Evolutionary conservation across 2,113 vertebrate species (phyloP).

Genomic region (Origma solitaria): DNA sequence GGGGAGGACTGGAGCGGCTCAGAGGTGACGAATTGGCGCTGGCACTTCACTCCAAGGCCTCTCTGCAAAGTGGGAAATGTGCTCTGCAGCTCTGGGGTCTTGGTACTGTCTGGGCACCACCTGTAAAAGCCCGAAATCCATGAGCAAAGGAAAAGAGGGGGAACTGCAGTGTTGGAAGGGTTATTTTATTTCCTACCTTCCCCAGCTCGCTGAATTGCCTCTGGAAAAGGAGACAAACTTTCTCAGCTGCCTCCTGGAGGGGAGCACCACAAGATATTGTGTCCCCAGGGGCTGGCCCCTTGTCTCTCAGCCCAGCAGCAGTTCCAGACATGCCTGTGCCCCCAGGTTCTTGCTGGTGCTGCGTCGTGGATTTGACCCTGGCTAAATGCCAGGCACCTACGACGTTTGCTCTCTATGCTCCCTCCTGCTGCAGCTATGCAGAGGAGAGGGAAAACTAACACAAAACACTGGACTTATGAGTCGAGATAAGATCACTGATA

Average conservation of each 20-base stretch:
- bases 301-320: neutral
- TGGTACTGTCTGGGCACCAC: neutral
- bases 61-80: neutral
- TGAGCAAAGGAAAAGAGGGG: neutral
- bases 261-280: neutral
- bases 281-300: neutral
- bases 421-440: too few species aligned
- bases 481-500: too few species aligned
- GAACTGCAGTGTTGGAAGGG: neutral
- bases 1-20: neutral
- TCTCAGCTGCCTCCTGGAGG: neutral
- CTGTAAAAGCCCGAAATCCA: neutral
- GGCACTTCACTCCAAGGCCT: neutral
- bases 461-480: too few species aligned
- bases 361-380: too few species aligned
- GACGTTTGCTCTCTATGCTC: too few species aligned
- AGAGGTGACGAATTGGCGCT: neutral
- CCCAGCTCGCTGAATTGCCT: neutral
- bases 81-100: neutral
- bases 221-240: neutral
- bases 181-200: neutral
- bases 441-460: too few species aligned
- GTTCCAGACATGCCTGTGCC: accelerated
- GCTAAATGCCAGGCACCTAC: too few species aligned
- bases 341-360: accelerated